Evolutionary conservation across 2,888 invertebrate genomes (phyloP).

Genomic region (Uropetala carovei): DNA sequence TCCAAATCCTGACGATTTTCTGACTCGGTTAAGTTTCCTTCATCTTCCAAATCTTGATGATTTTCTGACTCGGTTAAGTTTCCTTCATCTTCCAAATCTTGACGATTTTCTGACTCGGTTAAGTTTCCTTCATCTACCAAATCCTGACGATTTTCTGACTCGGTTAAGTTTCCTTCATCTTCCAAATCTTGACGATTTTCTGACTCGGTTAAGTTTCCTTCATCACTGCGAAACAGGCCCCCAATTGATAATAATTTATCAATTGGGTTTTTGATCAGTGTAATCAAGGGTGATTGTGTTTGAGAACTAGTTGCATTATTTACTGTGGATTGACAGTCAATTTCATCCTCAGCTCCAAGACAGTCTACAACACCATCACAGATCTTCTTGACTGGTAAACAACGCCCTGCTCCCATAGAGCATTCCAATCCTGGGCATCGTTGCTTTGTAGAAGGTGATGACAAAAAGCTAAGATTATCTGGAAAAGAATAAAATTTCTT

Average conservation of each 20-base stretch:
- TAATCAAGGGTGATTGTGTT: constrained; percentile 58
- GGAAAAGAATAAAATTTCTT: background rate
- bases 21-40: background rate
- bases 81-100: background rate
- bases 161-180: background rate
- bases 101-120: background rate
- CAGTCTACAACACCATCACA: constrained; percentile 88
- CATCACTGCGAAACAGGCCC: background rate
- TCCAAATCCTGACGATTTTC: background rate
- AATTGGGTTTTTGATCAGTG: constrained; percentile 64
- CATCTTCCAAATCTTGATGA: background rate
- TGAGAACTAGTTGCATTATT: constrained; percentile 67
- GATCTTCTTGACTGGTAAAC: constrained; percentile 80
- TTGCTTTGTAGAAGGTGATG: constrained; percentile 77
- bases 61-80: background rate
- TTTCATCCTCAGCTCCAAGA: constrained; percentile 88
- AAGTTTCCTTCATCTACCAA: constrained; percentile 6
- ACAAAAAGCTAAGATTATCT: constrained; percentile 76
- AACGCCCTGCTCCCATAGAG: constrained; percentile 81
- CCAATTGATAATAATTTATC: background rate
- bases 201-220: background rate
- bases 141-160: background rate
- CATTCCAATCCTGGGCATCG: constrained; percentile 87
- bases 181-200: background rate
- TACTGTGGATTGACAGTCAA: constrained; percentile 77